Conservation (phyloP, 1,140 invertebrate genomes). For the Pectinophora gossypiella region DNA sequence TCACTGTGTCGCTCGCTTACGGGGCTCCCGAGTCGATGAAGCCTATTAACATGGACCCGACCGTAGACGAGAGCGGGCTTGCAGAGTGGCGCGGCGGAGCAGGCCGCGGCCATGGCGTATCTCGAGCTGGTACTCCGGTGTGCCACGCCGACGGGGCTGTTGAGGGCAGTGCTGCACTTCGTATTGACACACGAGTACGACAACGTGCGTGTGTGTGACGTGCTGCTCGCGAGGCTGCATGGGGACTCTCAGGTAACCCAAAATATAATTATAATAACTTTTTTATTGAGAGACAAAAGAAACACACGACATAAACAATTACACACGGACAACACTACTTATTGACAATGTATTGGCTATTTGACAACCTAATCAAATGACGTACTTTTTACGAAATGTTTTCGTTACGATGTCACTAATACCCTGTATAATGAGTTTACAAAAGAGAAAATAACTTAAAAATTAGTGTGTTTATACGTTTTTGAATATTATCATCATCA, state of each 20-base stretch:
- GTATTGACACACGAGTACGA: conserved; percentile 91
- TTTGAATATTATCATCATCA: too few relatives aligned
- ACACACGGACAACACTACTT: too few relatives aligned
- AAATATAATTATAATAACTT: too few relatives aligned
- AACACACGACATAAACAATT: too few relatives aligned
- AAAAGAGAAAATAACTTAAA: too few relatives aligned
- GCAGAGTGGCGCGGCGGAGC: conserved; percentile 88
- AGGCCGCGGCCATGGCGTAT: conserved; percentile 94
- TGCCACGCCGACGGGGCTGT: conserved; percentile 88
- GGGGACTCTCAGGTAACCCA: conserved; percentile 81
- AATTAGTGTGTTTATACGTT: too few relatives aligned
- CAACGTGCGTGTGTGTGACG: conserved; percentile 85
- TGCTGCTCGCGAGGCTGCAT: conserved; percentile 84
- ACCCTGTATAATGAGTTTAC: too few relatives aligned
- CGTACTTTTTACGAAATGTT: too few relatives aligned
- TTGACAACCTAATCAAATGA: too few relatives aligned
- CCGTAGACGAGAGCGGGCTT: conserved; percentile 71
- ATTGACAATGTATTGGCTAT: too few relatives aligned
- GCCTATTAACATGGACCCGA: conserved; percentile 38
- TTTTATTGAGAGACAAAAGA: too few relatives aligned
- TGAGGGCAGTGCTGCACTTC: conserved; percentile 90
- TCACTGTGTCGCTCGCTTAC: conserved; percentile 35
- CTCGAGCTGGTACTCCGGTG: conserved; percentile 92
- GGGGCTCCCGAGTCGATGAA: not conserved
- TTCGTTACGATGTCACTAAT: too few relatives aligned